Percentiles rank a stretch among this genome's conserved stretches.
Conservation (phyloP, 2,888 invertebrate genomes). For the Leptopilina myrica region DNA sequence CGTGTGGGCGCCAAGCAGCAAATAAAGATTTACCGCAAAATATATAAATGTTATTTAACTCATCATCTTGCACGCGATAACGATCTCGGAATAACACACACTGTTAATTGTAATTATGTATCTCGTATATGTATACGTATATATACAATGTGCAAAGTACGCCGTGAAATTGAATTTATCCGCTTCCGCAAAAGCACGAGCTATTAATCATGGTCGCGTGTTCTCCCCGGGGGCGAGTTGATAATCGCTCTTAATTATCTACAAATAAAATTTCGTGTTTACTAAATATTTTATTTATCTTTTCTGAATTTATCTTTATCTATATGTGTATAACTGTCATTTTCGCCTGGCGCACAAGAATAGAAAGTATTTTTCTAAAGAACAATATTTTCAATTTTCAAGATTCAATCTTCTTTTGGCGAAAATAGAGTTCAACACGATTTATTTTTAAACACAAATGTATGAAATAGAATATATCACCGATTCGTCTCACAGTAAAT, state of each 20-base stretch:
- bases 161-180: conserved; percentile 40
- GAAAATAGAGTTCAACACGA: too few species aligned
- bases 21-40: neutral
- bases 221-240: conserved; percentile 12
- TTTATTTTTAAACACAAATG: too few species aligned
- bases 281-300: conserved; percentile 20
- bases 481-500: too few species aligned
- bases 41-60: conserved; percentile 3
- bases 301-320: too few species aligned
- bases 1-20: neutral
- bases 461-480: too few species aligned
- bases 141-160: conserved; percentile 40
- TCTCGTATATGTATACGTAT: neutral
- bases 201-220: conserved; percentile 41
- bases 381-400: too few species aligned
- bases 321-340: too few species aligned
- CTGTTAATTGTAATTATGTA: conserved; percentile 47
- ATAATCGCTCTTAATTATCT: conserved; percentile 38
- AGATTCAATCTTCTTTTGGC: too few species aligned
- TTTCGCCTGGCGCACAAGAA: too few species aligned
- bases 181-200: conserved; percentile 31
- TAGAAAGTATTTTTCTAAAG: too few species aligned
- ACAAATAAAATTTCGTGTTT: conserved; percentile 26
- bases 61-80: conserved; percentile 45
- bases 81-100: conserved; percentile 42